Base-by-base conservation (phyloP, 2,888 invertebrate genomes). In the Lampropteryx suffumata region DNA sequence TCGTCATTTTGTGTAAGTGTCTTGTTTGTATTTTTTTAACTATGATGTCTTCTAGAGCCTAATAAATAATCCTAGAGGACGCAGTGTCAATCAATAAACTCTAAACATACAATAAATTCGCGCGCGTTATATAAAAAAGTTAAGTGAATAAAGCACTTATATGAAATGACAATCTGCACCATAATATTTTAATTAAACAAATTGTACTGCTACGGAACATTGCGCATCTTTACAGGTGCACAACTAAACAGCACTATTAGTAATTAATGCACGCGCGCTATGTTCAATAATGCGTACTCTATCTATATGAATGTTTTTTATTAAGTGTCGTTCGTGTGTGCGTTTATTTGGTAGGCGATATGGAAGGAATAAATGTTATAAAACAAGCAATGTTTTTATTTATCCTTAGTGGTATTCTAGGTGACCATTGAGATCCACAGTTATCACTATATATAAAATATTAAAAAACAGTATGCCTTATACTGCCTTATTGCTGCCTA, bases 281-380 rank as follows among this genome's bases (percentile, higher is more conserved):
- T 11, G 39, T 32, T 26, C 14, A 7, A 32, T 34, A 28, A 5
- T 28, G 30, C 13, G 35, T 42, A 42, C 42, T 24, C 39, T 39
- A 34, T 39, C 28, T 34, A 47, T 34, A 30, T 43, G 52, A 47
- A 43, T 37, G 46, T 37, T 30, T 48, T 44, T 2, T 44, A 27
- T 9, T 24, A 43, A 37, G 21, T 45, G 32, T 34, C 14, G 14
- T 9, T 34, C 14, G 14, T 9, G 43, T 59, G 46, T 64, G 64
- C 32, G 28, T 33, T 29, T 44, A 35, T 32, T 43, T 41, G 34
- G 11, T 44, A 48, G 30, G 35, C 24, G 24, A 35, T 39, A 47
- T 47, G 26, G 29, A 47, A 40, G 34, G 27, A 46, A 51, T 46
- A 45, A 46, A 51, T 43, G 10, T 27, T 43, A 14, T 40, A 34